phyloP scores from a whole-genome alignment of 2,797 vertebrate genomes.

The Tapirus indicus region DNA sequence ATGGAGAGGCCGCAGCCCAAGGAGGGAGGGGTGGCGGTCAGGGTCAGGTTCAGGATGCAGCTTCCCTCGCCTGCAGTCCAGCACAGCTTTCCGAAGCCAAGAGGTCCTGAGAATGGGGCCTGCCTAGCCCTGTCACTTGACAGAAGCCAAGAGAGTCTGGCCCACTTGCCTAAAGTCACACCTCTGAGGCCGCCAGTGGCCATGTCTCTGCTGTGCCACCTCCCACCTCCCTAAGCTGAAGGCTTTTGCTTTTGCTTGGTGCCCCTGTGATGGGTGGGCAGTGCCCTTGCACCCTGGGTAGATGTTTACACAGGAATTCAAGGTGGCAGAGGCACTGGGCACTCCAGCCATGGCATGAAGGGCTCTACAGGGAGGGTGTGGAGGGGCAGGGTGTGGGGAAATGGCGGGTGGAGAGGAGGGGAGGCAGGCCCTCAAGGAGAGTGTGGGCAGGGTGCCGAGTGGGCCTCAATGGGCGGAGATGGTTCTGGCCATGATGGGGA shows the following conservation, averaged over 20 bases:
- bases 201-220: not conserved
- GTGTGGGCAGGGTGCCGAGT: not conserved
- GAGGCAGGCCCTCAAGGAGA: not conserved
- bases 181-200: not conserved
- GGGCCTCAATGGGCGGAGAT: not conserved
- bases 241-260: not conserved
- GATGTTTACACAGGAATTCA: not conserved
- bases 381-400: slow-evolving; percentile 34
- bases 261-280: not conserved
- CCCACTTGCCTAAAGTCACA: not conserved
- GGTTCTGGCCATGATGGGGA: not conserved
- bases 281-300: not conserved
- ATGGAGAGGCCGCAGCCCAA: not conserved
- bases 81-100: not conserved
- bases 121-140: not conserved
- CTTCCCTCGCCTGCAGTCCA: not conserved
- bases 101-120: not conserved
- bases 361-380: slow-evolving; percentile 80
- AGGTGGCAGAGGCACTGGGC: not conserved
- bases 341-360: not conserved
- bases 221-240: not conserved
- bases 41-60: not conserved
- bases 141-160: not conserved
- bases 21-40: not conserved
- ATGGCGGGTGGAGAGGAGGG: not conserved